Base-by-base conservation (phyloP, 2,113 vertebrate genomes). In the Pterophyllum scalare region DNA sequence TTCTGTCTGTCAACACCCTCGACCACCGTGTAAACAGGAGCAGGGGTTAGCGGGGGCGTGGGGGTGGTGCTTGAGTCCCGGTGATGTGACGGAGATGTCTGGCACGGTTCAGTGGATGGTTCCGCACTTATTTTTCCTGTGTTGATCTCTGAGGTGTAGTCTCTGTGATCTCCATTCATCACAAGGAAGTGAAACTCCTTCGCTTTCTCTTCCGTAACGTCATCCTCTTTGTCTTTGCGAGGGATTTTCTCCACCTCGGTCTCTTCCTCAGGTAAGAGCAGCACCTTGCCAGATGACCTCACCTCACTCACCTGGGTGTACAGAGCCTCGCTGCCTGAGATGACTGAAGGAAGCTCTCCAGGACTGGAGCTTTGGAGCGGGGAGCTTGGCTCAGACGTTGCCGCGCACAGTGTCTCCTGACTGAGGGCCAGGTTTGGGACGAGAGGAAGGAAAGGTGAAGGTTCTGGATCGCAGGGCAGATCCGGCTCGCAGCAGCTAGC, bases 401-500 rank as follows among this genome's bases (percentile, higher is more conserved):
- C 5, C 1, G 35, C 64, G 38, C 5, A 64, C 1, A 40, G 1
- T 1, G 19, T 4, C 7, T 91, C 87, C 24, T 61, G 46, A 19
- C 26, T 19, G 28, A 72, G 17, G 61, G 8, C 19, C 62, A 56
- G 65, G 79, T 56, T 80, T 7, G 79, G 80, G 28, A 59, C 33
- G 8, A 83, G 77, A 22, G 70, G 80, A 49, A 87, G 67, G 40
- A 89, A 84, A 13, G 70, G 75, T 0, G 83, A 85, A 0, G 79
- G 46, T 26, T 95, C 94, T 0, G 76, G 65, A 35, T 95, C 94
- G 0, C 85, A 74, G 35, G 97, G 94, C 54, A 97, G 96, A 90
- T 99, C 98, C 6, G 97, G 97, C 77, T 98, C 98, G 6, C 95
- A 98, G 91, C 97, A 99, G 94, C 98, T 98, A 86, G 97, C 98